phyloP scores from a whole-genome alignment of 2,797 vertebrate genomes.

The Silurus lanzhouensis region DNA sequence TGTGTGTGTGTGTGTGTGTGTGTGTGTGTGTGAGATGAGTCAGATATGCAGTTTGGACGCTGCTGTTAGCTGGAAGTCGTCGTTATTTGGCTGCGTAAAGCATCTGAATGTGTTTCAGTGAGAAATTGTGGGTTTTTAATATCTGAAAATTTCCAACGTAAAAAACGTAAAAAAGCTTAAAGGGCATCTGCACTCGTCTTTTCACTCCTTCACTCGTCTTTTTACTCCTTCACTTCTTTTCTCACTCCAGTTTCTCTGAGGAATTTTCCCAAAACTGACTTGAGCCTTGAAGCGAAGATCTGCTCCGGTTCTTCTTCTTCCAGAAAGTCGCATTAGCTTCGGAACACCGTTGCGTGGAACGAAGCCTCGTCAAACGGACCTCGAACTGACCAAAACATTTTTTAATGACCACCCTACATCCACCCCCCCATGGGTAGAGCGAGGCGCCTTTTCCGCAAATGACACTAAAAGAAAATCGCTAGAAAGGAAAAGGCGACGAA shows the following conservation, averaged over 20 bases:
- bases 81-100: not conserved
- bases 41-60: not conserved
- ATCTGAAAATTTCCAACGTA: not conserved
- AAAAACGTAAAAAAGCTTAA: too few relatives aligned
- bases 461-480: not conserved
- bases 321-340: not conserved
- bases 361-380: not conserved
- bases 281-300: not conserved
- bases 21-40: not conserved
- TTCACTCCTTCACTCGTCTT: not conserved
- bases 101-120: not conserved
- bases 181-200: too few relatives aligned
- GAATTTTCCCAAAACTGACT: not conserved
- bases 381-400: not conserved
- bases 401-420: conserved; percentile 35
- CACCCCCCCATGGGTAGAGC: not conserved
- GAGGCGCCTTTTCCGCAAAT: not conserved
- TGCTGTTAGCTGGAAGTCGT: not conserved
- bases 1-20: not conserved
- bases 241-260: too few relatives aligned
- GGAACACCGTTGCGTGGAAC: not conserved
- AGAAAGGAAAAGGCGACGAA: too few relatives aligned
- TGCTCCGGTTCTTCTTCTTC: not conserved
- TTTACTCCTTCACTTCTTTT: too few relatives aligned
- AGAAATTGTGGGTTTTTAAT: not conserved